Base-by-base conservation (phyloP, 2,888 invertebrate genomes). In the Exephanes ischioxanthus region DNA sequence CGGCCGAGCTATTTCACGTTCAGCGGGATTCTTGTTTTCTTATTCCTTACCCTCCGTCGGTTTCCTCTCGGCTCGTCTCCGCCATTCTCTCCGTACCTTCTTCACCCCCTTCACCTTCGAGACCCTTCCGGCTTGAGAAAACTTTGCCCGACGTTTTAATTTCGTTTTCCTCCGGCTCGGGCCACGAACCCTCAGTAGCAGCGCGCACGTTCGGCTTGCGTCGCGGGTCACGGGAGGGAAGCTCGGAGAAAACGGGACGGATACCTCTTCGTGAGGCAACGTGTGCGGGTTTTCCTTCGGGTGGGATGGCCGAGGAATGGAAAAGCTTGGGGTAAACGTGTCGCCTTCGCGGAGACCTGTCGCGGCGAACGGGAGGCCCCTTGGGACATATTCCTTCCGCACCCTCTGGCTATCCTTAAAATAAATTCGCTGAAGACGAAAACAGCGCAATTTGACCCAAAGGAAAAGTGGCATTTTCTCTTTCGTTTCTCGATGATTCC, bases 101-200 rank as follows among this genome's bases (percentile, higher is more conserved):
- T 48, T 45, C 45, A 9, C 45, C 3, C 14, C 67, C 82, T 37
- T 63, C 70, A 72, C 72, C 53, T 72, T 80, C 67, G 19, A 26
- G 22, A 68, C 53, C 80, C 79, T 83, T 67, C 67, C 76, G 76
- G 75, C 76, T 82, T 83, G 86, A 83, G 83, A 84, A 90, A 91
- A 90, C 89, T 91, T 90, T 88, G 86, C 86, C 87, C 88, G 89
- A 91, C 90, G 91, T 92, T 93, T 93, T 92, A 92, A 93, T 93
- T 93, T 92, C 92, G 91, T 92, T 92, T 92, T 88, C 68, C 61
- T 75, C 81, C 30, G 70, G 6, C 30, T 14, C 19, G 55, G 11
- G 51, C 14, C 19, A 37, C 53, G 22, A 11, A 58, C 55, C 55
- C 53, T 55, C 58, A 26, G 58, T 3, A 58, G 33, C 53, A 1